phyloP scores from a whole-genome alignment of 2,888 invertebrate species.

The Oscheius sp. region DNA sequence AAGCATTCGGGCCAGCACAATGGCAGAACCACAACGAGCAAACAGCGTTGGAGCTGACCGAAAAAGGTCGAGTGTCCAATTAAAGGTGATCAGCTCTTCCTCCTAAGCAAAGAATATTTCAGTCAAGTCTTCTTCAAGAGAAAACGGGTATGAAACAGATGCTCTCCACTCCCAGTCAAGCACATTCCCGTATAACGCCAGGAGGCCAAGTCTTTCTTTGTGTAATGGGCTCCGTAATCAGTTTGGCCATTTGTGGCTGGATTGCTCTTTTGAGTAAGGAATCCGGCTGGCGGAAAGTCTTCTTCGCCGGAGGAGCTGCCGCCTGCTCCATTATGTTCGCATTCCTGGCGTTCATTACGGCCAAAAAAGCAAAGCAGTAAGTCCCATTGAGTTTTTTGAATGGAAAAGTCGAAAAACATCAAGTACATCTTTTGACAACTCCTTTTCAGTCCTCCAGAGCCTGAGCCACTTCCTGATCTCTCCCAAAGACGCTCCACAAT shows the following conservation, averaged over 20 bases:
- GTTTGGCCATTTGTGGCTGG: conserved; percentile 58
- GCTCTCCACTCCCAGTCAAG: conserved; percentile 47
- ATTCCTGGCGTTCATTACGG: conserved; percentile 55
- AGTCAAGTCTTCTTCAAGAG: conserved; percentile 14
- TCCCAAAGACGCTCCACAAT: conserved; percentile 53
- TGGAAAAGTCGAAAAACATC: too few relatives aligned
- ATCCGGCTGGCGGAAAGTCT: conserved; percentile 45
- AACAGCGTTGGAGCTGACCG: conserved; percentile 27
- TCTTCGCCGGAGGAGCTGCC: conserved; percentile 56
- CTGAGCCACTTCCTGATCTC: conserved; percentile 54
- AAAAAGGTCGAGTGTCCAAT: conserved; percentile 27
- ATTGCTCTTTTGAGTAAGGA: conserved; percentile 53
- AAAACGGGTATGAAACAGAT: conserved; percentile 50
- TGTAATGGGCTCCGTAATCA: conserved; percentile 56
- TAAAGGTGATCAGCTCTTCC: background rate
- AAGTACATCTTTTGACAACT: too few relatives aligned
- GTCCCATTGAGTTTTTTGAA: background rate
- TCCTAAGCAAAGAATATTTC: background rate
- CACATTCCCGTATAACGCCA: conserved; percentile 49
- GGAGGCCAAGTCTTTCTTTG: conserved; percentile 58
- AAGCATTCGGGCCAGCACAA: background rate
- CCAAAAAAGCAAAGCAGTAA: conserved; percentile 50
- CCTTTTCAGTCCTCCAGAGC: conserved; percentile 51
- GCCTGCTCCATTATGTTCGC: conserved; percentile 59
- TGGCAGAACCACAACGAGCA: conserved; percentile 23